Evolutionary conservation across 1,140 invertebrate genomes (phyloP).

Genomic region (Leptoteleia sp.): DNA sequence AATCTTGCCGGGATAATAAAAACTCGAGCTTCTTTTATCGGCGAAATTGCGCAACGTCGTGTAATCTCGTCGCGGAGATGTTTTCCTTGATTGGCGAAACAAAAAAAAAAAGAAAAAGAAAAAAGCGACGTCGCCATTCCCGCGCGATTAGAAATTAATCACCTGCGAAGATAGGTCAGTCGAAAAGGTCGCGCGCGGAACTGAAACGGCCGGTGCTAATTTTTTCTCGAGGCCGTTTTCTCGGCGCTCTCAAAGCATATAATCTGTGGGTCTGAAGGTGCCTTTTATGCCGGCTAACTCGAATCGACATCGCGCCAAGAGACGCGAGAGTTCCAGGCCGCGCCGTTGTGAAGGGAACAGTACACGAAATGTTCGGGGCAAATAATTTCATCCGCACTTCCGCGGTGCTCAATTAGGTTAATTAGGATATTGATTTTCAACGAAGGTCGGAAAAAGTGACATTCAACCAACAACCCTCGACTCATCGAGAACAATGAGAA

Average conservation of each 20-base stretch:
- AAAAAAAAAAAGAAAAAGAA: too few species aligned
- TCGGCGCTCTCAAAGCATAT: slow-evolving; percentile 51
- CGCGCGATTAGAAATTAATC: slow-evolving; percentile 59
- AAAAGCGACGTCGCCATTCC: slow-evolving; percentile 33
- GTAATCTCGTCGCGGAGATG: slow-evolving; percentile 34
- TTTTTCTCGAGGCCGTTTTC: slow-evolving; percentile 59
- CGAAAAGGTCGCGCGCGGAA: slow-evolving; percentile 57
- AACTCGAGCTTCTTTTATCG: slow-evolving; percentile 13
- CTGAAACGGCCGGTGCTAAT: slow-evolving; percentile 51
- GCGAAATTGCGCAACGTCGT: slow-evolving; percentile 23
- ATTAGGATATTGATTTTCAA: slow-evolving; percentile 13
- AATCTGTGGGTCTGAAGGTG: slow-evolving; percentile 35
- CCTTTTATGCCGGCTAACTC: slow-evolving; percentile 35
- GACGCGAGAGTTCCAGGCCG: too few species aligned
- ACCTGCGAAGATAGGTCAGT: slow-evolving; percentile 57
- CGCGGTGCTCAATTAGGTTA: slow-evolving; percentile 9
- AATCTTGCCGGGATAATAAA: slow-evolving; percentile 2
- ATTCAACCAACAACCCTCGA: too few species aligned
- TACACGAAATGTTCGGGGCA: too few species aligned
- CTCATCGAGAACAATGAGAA: too few species aligned
- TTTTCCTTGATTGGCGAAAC: slow-evolving; percentile 42
- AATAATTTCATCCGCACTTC: slow-evolving; percentile 26
- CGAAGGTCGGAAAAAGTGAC: too few species aligned
- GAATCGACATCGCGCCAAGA: slow-evolving; percentile 3
- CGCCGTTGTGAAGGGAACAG: too few species aligned